Evolutionary conservation across 2,797 vertebrate species (phyloP), one percentile per base, ranked within the genome.

Genomic region (Betta splendens): DNA sequence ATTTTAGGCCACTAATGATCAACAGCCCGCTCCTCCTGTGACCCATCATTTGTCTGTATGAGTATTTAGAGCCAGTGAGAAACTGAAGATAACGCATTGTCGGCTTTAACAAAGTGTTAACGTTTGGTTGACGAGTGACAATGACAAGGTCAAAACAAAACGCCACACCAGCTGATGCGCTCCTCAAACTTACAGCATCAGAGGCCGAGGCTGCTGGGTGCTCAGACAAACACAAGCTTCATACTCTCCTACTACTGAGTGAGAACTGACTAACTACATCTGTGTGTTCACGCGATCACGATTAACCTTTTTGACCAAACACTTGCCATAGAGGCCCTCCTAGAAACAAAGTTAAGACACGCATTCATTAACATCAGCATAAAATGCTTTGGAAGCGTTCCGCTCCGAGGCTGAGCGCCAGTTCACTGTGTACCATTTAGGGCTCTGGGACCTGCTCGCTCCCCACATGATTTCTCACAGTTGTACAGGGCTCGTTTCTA

Each of bases 401-500:
- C 18, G 7, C 52, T 62, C 48, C 26, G n/a, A 53, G 55, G 55
- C 55, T 18, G 52, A 64, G 40, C 70, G 74, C 64, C 64, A 78
- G 73, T 73, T 77, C 46, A 47, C 56, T 66, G 5, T 84, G 74
- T 74, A 69, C 54, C 79, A 64, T 83, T 85, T 70, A 68, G 69
- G 55, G 69, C 73, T 82, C 17, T 67, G 77, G 74, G 75, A 81
- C 69, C 22, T 28, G 49, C 52, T 66, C 60, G 22, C 52, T 79
- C 51, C 78, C 68, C 51, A 39, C 63, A 72, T 74, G 61, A 78
- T 82, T 84, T 79, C 50, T 64, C 40, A 28, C 48, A 48, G 67
- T 31, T 62, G 21, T 39, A 53, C 18, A 59, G 42, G 38, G 64
- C 60, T 52, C 7, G 7, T 56, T 50, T 22, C 28, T 7, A 20